Evolutionary conservation across 2,797 vertebrate genomes (phyloP), one percentile per base, ranked within the genome.

Genomic region (Artibeus jamaicensis): DNA sequence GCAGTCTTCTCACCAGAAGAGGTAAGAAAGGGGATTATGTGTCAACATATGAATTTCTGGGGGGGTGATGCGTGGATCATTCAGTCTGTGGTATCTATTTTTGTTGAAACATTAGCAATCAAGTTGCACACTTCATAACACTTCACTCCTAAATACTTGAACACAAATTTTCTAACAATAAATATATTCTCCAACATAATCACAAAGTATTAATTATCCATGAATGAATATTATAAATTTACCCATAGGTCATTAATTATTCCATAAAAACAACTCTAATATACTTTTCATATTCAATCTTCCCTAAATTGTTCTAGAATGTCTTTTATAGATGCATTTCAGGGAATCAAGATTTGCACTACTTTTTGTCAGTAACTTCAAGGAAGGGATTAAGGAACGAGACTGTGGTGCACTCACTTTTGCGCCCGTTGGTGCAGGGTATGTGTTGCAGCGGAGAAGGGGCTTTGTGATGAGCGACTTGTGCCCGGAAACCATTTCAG

Each of bases 91-190:
- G 29, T 44, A 42, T 34, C 44, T 67, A 32, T 59, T 57, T 89
- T 77, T 86, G 12, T 57, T 50, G 46, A 94, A 78, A 53, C 15
- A 71, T 78, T 34, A 86, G 87, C 86, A 92, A 92, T 87, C n/a
- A 92, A 62, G 37, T 42, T 93, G 81, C 37, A 77, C 50, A 70
- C 24, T 62, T 76, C 18, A 32, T 15, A 18, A 48, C 32, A 67
- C 18, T 34, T 84, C 44, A 68, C 12, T 46, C n/a, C 5, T 46
- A 87, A 83, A 91, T 73, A 62, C 10, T 29, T 53, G 37, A 74
- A 34, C 37, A 78, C 1, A 9, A 62, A 57, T 74, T 73, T 93
- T n/a, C 67, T 50, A 48, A 57, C 68, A 83, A 87, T 15, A 86
- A 92, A 73, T 32, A 86, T 26, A 48, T 34, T 71, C 39, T 50